Percentiles rank a stretch among this genome's conserved stretches.
These are phyloP conservation scores for Leguminivora glycinivorella DNA, from an alignment of 1,140 invertebrate genomes.

Conservation along the genomic window DNA sequence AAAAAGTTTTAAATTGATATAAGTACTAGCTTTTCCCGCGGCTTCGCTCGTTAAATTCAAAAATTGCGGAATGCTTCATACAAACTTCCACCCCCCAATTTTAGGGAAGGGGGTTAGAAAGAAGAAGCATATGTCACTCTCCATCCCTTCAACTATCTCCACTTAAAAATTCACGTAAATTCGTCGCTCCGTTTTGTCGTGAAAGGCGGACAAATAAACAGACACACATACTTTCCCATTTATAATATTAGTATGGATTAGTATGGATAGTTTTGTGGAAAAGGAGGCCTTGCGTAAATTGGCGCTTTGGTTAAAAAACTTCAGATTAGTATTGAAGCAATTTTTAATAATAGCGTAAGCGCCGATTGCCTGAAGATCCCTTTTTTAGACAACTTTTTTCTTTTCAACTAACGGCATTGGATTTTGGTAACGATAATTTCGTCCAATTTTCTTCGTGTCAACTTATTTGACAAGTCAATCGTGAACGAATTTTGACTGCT, in stretches of 20 bases:
- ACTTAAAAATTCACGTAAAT: too few species aligned
- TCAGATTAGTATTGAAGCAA: background rate
- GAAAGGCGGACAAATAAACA: too few species aligned
- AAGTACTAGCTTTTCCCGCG: too few species aligned
- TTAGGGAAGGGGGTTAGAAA: too few species aligned
- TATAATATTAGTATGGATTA: too few species aligned
- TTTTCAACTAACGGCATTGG: background rate
- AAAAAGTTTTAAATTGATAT: conserved; percentile 23
- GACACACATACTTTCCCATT: too few species aligned
- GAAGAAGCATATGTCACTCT: too few species aligned
- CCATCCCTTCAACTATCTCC: too few species aligned
- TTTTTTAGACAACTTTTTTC: background rate
- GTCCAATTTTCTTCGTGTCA: conserved; percentile 65
- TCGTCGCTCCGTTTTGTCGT: too few species aligned
- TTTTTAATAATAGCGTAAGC: background rate
- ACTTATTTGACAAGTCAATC: conserved; percentile 63
- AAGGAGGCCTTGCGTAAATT: background rate
- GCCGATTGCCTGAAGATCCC: background rate
- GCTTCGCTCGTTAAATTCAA: too few species aligned
- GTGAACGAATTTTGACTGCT: conserved; percentile 31
- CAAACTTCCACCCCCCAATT: too few species aligned
- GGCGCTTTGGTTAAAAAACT: background rate
- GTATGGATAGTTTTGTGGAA: background rate
- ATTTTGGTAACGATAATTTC: conserved; percentile 58
- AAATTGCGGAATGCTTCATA: too few species aligned